Base-by-base conservation (phyloP, 2,797 vertebrate genomes). In the Tokudaia tokunoshimensis region DNA sequence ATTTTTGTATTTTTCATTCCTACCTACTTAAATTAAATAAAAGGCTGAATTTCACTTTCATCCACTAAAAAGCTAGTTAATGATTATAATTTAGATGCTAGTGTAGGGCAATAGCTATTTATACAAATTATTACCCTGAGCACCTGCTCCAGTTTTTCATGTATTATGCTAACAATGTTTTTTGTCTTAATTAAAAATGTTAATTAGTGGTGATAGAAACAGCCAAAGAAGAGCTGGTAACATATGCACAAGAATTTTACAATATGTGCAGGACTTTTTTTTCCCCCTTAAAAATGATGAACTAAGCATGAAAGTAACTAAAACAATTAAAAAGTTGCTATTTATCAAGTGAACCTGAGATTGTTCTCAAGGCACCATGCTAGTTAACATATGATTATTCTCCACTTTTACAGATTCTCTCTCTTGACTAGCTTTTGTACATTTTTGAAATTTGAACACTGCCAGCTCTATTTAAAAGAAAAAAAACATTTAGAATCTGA, bases 181-280 rank as follows among this genome's bases (percentile, higher is more conserved):
- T 97, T 98, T 98, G 94, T 96, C 96, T 98, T 97, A 97, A 98
- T 97, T 98, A 97, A 98, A 97, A 98, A 97, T 97, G 96, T 97
- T 98, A 98, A 98, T 98, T 98, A 96, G 95, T 96, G 94, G 61
- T 96, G 95, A 97, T 97, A 97, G 96, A 98, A 97, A 97, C 96
- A 97, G 94, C 94, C 96, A 97, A 98, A 96, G 72, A 96, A 97
- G 67, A 96, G 74, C 84, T 96, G 44, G 94, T 97, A 97, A 94
- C 96, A 98, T 98, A 97, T 97, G 97, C 84, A 96, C 81, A 88
- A 94, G n/a, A 97, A 94, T 97, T 96, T 94, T 96, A 97, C 95
- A 97, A 97, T 97, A 97, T 96, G 97, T 95, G 97, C 95, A 89
- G 87, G 94, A 89, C 59, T 96, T 96, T 93, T 75, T 92, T 89